Percentiles rank a stretch among this genome's conserved stretches.
These are phyloP conservation scores for Gymnoscelis rufifasciata DNA, from an alignment of 2,888 invertebrate genomes.

Conservation along the genomic window DNA sequence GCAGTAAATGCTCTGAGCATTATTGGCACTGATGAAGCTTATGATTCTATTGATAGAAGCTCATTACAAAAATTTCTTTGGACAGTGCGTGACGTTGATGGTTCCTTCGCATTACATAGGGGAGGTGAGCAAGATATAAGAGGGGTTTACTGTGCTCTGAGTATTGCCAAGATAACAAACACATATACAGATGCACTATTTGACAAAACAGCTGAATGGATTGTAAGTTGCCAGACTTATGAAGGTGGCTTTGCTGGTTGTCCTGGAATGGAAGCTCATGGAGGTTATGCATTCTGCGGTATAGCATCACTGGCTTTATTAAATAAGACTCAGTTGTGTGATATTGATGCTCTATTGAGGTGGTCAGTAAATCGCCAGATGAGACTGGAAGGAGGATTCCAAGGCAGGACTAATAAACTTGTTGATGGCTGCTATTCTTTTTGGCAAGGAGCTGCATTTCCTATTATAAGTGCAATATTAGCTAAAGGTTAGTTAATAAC, in stretches of 20 bases:
- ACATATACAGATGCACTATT: slow-evolving; percentile 87
- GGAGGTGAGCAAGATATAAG: slow-evolving; percentile 97
- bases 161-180: slow-evolving; percentile 92
- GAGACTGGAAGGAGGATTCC: slow-evolving; percentile 96
- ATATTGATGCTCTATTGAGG: slow-evolving; percentile 86
- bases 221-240: slow-evolving; percentile 97
- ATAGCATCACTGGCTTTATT: slow-evolving; percentile 93
- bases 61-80: slow-evolving; percentile 87
- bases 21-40: slow-evolving; percentile 92
- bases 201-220: slow-evolving; percentile 94
- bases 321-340: slow-evolving; percentile 85
- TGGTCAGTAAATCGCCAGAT: slow-evolving; percentile 96
- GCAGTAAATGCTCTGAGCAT: slow-evolving; percentile 95
- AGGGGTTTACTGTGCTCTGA: slow-evolving; percentile 97
- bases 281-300: slow-evolving; percentile 99
- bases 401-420: slow-evolving; percentile 98
- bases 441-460: slow-evolving; percentile 97
- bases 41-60: slow-evolving; percentile 89
- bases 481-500: slow-evolving; percentile 54
- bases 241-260: slow-evolving; percentile 98
- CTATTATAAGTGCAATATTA: slow-evolving; percentile 89
- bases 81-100: slow-evolving; percentile 88
- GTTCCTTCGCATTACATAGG: slow-evolving; percentile 94
- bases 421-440: slow-evolving; percentile 99
- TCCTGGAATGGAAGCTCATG: slow-evolving; percentile 96